phyloP scores from a whole-genome alignment of 2,888 invertebrate genomes.

The Phanerotoma sp. region DNA sequence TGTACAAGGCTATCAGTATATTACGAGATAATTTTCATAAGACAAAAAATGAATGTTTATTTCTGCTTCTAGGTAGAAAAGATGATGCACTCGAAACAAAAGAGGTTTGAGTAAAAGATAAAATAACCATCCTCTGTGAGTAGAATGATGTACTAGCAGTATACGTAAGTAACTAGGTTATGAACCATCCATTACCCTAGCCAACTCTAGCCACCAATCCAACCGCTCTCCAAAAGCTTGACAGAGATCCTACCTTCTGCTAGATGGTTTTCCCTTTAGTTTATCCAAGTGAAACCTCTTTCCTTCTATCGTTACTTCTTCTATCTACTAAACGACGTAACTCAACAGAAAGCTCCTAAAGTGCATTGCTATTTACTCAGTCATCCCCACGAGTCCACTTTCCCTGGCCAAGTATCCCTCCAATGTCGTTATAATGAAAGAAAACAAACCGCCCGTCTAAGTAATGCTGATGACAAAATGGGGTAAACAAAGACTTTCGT shows the following conservation, averaged over 20 bases:
- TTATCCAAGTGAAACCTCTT: slow-evolving; percentile 17
- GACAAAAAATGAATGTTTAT: too few relatives aligned
- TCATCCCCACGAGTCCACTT: slow-evolving; percentile 30
- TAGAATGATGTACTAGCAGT: background rate
- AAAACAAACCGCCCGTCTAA: too few relatives aligned
- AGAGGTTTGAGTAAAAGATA: too few relatives aligned
- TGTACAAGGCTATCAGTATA: too few relatives aligned
- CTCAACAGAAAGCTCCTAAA: slow-evolving; percentile 34
- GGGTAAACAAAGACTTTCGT: too few relatives aligned
- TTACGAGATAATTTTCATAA: too few relatives aligned
- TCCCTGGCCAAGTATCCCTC: background rate
- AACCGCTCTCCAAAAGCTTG: slow-evolving; percentile 1
- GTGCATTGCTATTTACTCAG: slow-evolving; percentile 41
- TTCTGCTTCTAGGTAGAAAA: too few relatives aligned
- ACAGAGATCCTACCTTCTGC: slow-evolving; percentile 2
- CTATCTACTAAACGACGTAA: slow-evolving; percentile 30
- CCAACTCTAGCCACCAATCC: slow-evolving; percentile 34
- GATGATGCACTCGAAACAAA: too few relatives aligned
- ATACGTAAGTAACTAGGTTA: slow-evolving; percentile 46
- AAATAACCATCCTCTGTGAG: too few relatives aligned
- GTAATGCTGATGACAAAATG: too few relatives aligned
- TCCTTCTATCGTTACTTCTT: slow-evolving; percentile 19
- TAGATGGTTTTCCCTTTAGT: slow-evolving; percentile 2
- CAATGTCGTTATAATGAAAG: too few relatives aligned
- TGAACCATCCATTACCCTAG: slow-evolving; percentile 46